Evolutionary conservation across 1,140 invertebrate species (phyloP).

Genomic region (Apolygus lucorum): DNA sequence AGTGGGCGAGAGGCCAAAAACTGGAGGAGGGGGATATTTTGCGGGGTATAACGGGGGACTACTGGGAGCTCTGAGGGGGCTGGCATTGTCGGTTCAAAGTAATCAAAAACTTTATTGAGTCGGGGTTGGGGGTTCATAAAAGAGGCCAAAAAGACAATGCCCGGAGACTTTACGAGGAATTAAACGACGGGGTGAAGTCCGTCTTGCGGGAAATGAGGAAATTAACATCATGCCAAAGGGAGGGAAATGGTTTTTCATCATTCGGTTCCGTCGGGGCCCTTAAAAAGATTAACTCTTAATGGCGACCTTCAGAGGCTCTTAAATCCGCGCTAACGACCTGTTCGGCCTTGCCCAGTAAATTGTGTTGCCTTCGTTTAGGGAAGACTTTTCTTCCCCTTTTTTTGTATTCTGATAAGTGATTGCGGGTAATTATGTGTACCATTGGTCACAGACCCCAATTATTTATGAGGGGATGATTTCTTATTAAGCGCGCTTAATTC

Average conservation of each 20-base stretch:
- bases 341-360: too few relatives aligned
- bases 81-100: background rate
- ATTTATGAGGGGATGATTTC: too few relatives aligned
- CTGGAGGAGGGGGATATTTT: background rate
- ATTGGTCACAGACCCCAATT: too few relatives aligned
- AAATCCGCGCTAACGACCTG: background rate
- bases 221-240: conserved; percentile 13
- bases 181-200: conserved; percentile 1
- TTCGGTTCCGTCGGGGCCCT: background rate
- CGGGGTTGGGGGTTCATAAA: conserved; percentile 10
- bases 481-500: too few relatives aligned
- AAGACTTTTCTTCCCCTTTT: too few relatives aligned
- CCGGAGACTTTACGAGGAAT: conserved; percentile 17
- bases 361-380: too few relatives aligned
- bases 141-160: background rate
- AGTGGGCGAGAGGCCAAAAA: background rate
- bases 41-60: background rate
- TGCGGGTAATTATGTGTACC: too few relatives aligned
- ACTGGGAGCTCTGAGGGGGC: background rate
- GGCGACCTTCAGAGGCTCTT: background rate
- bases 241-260: background rate
- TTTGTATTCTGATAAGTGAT: too few relatives aligned
- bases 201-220: conserved; percentile 19
- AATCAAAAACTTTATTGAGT: conserved; percentile 21
- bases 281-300: background rate